phyloP scores from a whole-genome alignment of 2,888 invertebrate species.

The Spisula solida region DNA sequence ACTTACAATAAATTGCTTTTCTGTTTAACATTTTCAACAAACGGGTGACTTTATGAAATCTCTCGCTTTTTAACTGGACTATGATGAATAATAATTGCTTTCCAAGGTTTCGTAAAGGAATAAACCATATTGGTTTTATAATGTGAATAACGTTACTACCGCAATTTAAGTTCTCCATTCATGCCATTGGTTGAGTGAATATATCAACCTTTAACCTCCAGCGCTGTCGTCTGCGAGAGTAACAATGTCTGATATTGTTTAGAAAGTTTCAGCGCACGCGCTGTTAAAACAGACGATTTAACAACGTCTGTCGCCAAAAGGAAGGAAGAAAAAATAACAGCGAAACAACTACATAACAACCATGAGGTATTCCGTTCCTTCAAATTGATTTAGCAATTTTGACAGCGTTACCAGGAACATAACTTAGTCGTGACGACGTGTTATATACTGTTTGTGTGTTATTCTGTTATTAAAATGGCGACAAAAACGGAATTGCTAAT shows the following conservation, averaged over 20 bases:
- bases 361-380: neutral
- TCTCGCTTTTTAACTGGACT: constrained; percentile 1
- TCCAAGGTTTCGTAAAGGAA: neutral
- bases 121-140: constrained; percentile 25
- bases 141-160: constrained; percentile 14
- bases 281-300: constrained; percentile 1
- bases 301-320: constrained; percentile 21
- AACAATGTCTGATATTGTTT: constrained; percentile 20
- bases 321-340: constrained; percentile 1
- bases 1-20: constrained; percentile 28
- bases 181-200: constrained; percentile 24
- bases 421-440: neutral
- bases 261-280: constrained; percentile 18
- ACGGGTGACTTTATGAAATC: neutral
- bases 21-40: constrained; percentile 28
- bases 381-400: neutral
- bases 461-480: constrained; percentile 17
- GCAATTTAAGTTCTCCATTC: constrained; percentile 1
- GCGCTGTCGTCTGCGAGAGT: constrained; percentile 24
- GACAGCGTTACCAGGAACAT: neutral
- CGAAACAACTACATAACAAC: neutral
- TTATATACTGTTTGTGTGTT: neutral
- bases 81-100: constrained; percentile 24
- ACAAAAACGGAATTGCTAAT: neutral
- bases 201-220: neutral